These are phyloP conservation scores for Smutsia temminckii DNA, from an alignment of 2,797 vertebrate genomes.

Conservation along the genomic window DNA sequence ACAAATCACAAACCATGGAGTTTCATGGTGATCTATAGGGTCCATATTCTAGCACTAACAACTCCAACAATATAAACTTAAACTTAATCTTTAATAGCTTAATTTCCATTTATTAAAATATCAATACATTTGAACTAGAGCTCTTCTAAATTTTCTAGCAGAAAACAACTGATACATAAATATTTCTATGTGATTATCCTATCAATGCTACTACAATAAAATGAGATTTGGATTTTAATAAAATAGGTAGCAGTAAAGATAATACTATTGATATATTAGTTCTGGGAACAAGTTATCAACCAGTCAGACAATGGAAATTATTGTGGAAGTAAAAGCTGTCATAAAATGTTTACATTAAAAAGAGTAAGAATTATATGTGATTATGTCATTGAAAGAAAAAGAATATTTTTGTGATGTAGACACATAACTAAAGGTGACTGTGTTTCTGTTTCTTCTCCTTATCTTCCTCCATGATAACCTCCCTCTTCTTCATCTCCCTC, in stretches of 20 bases:
- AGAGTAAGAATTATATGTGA: background rate
- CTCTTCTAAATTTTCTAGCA: constrained; percentile 15
- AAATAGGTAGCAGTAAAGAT: background rate
- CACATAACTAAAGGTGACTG: background rate
- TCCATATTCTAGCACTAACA: background rate
- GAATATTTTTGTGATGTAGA: background rate
- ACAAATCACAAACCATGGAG: background rate
- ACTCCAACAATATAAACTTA: background rate
- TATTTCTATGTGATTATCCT: background rate
- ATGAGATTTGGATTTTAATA: background rate
- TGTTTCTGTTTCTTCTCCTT: background rate
- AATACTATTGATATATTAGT: background rate
- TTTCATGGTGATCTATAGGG: background rate
- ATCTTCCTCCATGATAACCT: background rate
- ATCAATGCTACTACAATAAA: background rate
- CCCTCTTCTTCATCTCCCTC: no score
- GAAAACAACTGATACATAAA: background rate
- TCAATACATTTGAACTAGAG: background rate
- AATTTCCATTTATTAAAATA: background rate
- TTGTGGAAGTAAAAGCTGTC: background rate
- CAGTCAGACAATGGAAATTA: background rate
- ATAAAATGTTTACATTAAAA: background rate
- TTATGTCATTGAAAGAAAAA: background rate
- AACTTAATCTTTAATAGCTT: background rate
- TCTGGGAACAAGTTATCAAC: background rate